Base-by-base conservation (phyloP, 1,140 invertebrate species). In the Acromyrmex heyeri region DNA sequence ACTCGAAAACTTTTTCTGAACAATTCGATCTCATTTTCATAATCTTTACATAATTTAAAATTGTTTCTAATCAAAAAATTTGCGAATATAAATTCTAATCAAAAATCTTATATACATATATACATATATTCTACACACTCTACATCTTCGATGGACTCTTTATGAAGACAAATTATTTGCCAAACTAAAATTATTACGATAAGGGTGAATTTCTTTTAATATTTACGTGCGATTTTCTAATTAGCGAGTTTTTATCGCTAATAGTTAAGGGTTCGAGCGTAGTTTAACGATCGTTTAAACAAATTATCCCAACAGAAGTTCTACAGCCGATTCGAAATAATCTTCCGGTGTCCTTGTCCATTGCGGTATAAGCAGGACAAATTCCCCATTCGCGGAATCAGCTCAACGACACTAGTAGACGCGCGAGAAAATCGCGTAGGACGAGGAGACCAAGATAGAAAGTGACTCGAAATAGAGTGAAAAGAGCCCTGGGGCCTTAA, bases 401-500 rank as follows among this genome's bases (percentile, higher is more conserved):
- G 89, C 89, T 90, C 75, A 87, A 90, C 86, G 82, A 87, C 73
- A 88, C 76, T 87, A 88, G 72, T 85, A 81, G 69, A 87, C 77
- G 69, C 77, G 83, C 73, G 88, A 85, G 89, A 85, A 21, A 70
- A 82, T 90, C 85, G 81, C 78, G 89, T 90, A 86, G 83, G 57
- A 78, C 73, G 78, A 76, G 62, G 81, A 88, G 57, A 82, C 64
- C 82, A 72, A 76, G 50, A 75, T 55, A 87, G 24, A 85, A 70
- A 86, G 65, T 62, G 86, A 90, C 79, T 88, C 64, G 87, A 82
- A 69, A 89, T 53, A 89, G 70, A 89, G 73, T 70, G 72, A 90
- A 92, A 90, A 91, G 87, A 93, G 93, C 93, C 93, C 93, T 93
- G 93, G 94, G 94, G 94, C 93, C 93, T 93, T 75, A 93, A 92